A percentile compares a stretch with the other conserved stretches of the same genome.
These are phyloP conservation scores for Branchipolynoe longqiensis DNA, from an alignment of 2,888 invertebrate genomes.

Conservation along the genomic window DNA sequence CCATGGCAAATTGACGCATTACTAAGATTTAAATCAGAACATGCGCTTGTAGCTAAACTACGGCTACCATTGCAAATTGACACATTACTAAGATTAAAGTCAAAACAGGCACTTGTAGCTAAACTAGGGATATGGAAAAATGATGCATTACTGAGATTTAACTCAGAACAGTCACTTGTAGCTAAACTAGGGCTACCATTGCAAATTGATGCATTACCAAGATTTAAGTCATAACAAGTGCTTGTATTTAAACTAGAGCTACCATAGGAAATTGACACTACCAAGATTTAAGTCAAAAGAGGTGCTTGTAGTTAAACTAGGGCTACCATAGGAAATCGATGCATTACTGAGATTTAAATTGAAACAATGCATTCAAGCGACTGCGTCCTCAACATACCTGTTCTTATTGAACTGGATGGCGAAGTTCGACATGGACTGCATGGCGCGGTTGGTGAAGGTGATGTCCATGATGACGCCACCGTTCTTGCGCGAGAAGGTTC, in stretches of 20 bases:
- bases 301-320: no score
- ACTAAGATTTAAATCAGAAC: neutral
- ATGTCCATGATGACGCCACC: slow-evolving; percentile 96
- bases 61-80: neutral
- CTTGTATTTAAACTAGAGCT: neutral
- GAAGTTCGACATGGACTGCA: slow-evolving; percentile 98
- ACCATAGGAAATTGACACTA: neutral
- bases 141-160: no score
- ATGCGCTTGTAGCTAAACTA: neutral
- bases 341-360: neutral
- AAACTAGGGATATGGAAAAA: no score
- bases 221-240: neutral
- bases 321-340: neutral
- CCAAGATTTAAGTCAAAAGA: neutral
- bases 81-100: neutral
- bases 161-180: no score
- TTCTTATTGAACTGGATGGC: slow-evolving; percentile 99
- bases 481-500: slow-evolving; percentile 91
- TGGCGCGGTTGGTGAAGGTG: slow-evolving; percentile 97
- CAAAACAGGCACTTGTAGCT: no score
- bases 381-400: no score
- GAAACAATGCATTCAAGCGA: no score
- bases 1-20: no score
- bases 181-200: neutral
- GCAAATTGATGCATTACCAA: no score